phyloP scores from a whole-genome alignment of 1,140 invertebrate genomes.

The Lycorma delicatula region DNA sequence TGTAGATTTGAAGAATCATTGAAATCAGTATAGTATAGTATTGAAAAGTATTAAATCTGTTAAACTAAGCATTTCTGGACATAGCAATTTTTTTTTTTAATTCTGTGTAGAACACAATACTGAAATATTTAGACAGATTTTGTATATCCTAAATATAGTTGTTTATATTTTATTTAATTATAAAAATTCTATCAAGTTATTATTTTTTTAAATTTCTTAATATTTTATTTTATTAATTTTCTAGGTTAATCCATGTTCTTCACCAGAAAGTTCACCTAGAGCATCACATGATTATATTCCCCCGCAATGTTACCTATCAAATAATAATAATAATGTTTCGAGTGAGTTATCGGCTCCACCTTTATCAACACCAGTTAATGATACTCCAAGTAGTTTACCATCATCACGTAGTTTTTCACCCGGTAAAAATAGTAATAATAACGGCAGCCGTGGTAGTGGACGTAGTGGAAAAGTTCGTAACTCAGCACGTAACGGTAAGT shows the following conservation, averaged over 20 bases:
- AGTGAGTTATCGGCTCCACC: too few species aligned
- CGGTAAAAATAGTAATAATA: slow-evolving; percentile 11
- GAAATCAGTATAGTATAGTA: too few species aligned
- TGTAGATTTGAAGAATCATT: too few species aligned
- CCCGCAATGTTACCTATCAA: slow-evolving; percentile 35
- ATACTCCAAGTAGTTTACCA: slow-evolving; percentile 14
- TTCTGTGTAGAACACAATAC: too few species aligned
- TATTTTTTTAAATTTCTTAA: background rate
- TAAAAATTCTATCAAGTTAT: background rate
- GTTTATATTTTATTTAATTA: background rate
- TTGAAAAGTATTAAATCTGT: too few species aligned
- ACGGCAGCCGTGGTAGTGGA: slow-evolving; percentile 19
- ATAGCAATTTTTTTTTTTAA: too few species aligned
- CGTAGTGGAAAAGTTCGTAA: slow-evolving; percentile 20
- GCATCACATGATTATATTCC: slow-evolving; percentile 42
- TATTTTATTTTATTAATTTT: background rate
- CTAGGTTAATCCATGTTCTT: slow-evolving; percentile 43
- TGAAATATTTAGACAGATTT: background rate
- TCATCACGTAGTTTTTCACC: slow-evolving; percentile 28
- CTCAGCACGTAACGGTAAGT: background rate
- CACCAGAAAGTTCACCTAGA: slow-evolving; percentile 40
- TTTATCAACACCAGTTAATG: slow-evolving; percentile 2
- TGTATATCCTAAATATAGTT: background rate
- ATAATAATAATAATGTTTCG: slow-evolving; percentile 21
- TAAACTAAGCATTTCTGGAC: too few species aligned